phyloP scores from a whole-genome alignment of 2,113 vertebrate genomes.

The Narcine bancroftii region DNA sequence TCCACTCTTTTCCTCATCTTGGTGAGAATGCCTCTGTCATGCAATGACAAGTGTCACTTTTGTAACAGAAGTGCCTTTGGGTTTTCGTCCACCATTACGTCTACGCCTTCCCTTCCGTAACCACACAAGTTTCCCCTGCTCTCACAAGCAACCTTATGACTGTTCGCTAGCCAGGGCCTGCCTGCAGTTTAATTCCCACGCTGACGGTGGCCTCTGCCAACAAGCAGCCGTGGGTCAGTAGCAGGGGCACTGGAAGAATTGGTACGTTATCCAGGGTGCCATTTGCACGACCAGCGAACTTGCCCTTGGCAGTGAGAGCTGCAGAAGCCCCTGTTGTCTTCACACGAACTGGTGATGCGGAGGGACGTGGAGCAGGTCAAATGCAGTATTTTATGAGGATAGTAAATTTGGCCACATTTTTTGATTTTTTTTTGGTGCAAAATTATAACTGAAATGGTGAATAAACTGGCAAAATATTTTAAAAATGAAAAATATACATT shows the following conservation, averaged over 20 bases:
- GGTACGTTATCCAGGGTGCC: neutral
- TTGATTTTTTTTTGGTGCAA: slow-evolving; percentile 9
- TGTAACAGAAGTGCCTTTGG: neutral
- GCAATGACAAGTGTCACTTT: neutral
- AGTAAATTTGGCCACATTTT: neutral
- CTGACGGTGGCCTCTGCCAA: neutral
- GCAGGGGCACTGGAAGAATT: neutral
- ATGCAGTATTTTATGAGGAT: neutral
- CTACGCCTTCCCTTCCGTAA: neutral
- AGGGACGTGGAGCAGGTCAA: neutral
- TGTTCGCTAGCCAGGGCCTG: neutral
- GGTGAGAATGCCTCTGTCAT: neutral
- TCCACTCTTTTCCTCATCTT: neutral
- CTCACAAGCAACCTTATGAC: neutral
- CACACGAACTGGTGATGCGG: neutral
- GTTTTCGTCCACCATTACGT: neutral
- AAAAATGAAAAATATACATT: slow-evolving; percentile 3
- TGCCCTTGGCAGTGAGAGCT: too few species aligned
- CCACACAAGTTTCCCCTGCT: too few species aligned
- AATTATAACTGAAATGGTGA: slow-evolving; percentile 1
- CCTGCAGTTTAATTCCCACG: too few species aligned
- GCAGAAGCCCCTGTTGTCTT: neutral
- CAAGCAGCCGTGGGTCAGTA: neutral
- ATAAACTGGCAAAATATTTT: slow-evolving; percentile 21
- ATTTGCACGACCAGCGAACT: neutral